These are phyloP conservation scores for Microcebus lehilahytsara DNA, from an alignment of 2,113 vertebrate genomes.

Conservation along the genomic window DNA sequence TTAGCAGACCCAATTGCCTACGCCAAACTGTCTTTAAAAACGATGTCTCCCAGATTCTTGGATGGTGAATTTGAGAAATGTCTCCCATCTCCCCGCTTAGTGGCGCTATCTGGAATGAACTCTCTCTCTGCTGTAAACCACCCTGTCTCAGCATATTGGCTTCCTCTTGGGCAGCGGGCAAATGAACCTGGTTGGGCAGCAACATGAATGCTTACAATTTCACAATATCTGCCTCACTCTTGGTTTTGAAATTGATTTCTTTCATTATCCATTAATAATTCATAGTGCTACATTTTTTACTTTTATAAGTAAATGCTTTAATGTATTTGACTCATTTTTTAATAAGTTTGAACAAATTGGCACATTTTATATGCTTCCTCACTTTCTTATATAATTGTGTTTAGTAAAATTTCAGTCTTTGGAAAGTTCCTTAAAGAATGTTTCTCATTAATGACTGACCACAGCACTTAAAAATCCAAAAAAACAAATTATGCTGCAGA, in stretches of 20 bases:
- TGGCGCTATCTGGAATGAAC: too few species aligned
- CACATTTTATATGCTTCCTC: background rate
- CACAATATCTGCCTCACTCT: background rate
- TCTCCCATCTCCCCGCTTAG: too few species aligned
- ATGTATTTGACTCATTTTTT: background rate
- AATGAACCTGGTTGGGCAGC: too few species aligned
- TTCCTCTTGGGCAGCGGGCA: too few species aligned
- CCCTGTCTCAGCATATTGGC: too few species aligned
- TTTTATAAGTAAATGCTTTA: background rate
- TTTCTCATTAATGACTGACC: conserved; percentile 62
- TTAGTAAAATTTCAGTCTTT: conserved; percentile 25
- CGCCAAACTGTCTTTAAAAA: too few species aligned
- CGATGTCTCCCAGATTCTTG: too few species aligned
- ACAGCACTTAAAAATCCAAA: conserved; percentile 60
- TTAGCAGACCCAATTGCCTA: too few species aligned
- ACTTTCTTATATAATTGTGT: conserved; percentile 2
- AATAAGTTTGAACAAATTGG: background rate
- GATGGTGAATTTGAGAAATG: too few species aligned
- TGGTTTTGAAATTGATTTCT: background rate
- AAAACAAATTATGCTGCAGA: conserved; percentile 66
- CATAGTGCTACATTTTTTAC: background rate
- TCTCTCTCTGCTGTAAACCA: too few species aligned
- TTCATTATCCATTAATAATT: background rate
- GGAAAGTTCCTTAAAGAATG: conserved; percentile 52
- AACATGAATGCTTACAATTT: background rate